A percentile compares a stretch with the other conserved stretches of the same genome.
phyloP scores from a whole-genome alignment of 2,888 invertebrate species.

The Diarsia mendica region DNA sequence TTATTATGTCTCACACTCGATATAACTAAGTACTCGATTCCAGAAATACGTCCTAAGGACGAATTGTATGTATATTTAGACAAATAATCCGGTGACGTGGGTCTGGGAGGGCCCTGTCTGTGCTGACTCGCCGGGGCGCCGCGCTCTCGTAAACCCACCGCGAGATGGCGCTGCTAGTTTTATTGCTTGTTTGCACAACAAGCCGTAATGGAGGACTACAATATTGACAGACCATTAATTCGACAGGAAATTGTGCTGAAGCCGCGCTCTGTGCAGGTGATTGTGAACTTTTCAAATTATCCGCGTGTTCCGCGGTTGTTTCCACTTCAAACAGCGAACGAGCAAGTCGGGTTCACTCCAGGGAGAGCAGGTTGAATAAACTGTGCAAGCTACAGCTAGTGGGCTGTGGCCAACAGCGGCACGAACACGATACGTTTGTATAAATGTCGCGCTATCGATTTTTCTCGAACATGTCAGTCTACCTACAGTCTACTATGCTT shows the following conservation, averaged over 20 bases:
- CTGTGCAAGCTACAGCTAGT: conserved; percentile 67
- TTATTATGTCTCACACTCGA: conserved; percentile 7
- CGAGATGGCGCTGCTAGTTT: conserved; percentile 86
- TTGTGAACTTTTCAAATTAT: conserved; percentile 90
- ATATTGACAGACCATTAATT: conserved; percentile 90
- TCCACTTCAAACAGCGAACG: conserved; percentile 80
- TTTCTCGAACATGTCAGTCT: conserved; percentile 52
- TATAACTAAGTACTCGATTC: conserved; percentile 15
- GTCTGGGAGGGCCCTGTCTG: conserved; percentile 16
- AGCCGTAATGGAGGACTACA: conserved; percentile 87
- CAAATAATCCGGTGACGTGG: conserved; percentile 35
- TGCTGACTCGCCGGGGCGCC: conserved; percentile 75
- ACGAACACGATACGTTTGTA: conserved; percentile 58
- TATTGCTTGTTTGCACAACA: conserved; percentile 87
- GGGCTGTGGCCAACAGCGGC: conserved; percentile 38
- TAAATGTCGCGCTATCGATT: conserved; percentile 61
- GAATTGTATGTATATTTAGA: conserved; percentile 42
- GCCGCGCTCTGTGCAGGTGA: conserved; percentile 85
- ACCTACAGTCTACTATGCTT: conserved; percentile 17
- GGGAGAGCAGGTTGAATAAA: conserved; percentile 78
- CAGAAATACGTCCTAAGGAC: conserved; percentile 27
- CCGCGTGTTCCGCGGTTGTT: conserved; percentile 85
- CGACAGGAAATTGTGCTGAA: conserved; percentile 89
- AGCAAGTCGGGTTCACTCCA: conserved; percentile 70
- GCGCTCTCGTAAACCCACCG: conserved; percentile 81